These are phyloP conservation scores for Congeria kusceri DNA, from an alignment of 2,888 invertebrate species.

Conservation along the genomic window DNA sequence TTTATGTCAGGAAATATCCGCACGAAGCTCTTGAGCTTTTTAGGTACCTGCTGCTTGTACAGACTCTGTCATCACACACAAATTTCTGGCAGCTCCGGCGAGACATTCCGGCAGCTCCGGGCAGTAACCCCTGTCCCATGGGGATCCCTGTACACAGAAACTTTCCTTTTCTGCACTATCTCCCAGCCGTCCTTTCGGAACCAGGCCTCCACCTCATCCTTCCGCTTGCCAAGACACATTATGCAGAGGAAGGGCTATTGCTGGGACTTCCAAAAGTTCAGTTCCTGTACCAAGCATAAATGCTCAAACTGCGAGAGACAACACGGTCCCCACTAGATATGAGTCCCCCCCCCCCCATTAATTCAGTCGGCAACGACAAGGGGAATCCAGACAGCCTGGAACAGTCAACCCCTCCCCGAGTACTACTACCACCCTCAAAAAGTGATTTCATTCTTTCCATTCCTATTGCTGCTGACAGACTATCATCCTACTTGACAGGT, in stretches of 20 bases:
- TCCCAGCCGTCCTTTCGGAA: not conserved
- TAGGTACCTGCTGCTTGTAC: slow-evolving; percentile 13
- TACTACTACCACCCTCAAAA: not conserved
- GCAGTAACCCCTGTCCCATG: too few relatives aligned
- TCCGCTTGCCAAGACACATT: not conserved
- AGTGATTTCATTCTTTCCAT: not conserved
- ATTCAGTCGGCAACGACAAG: too few relatives aligned
- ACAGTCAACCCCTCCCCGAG: too few relatives aligned
- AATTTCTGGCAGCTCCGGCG: too few relatives aligned
- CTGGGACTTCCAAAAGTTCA: slow-evolving; percentile 1
- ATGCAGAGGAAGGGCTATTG: slow-evolving; percentile 4
- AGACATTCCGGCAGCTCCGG: too few relatives aligned
- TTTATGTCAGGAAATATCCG: not conserved
- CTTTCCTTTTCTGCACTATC: too few relatives aligned
- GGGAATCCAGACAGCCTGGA: too few relatives aligned
- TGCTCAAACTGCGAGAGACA: not conserved
- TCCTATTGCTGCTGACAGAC: slow-evolving; percentile 7
- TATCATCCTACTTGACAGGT: slow-evolving; percentile 10
- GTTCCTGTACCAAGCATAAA: not conserved
- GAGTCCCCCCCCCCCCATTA: too few relatives aligned
- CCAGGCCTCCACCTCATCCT: too few relatives aligned
- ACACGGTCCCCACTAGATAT: not conserved
- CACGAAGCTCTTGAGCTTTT: not conserved
- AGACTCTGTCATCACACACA: slow-evolving; percentile 2
- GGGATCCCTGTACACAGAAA: too few relatives aligned